Base-by-base conservation (phyloP, 2,888 invertebrate species). In the Cheilosia pagana region DNA sequence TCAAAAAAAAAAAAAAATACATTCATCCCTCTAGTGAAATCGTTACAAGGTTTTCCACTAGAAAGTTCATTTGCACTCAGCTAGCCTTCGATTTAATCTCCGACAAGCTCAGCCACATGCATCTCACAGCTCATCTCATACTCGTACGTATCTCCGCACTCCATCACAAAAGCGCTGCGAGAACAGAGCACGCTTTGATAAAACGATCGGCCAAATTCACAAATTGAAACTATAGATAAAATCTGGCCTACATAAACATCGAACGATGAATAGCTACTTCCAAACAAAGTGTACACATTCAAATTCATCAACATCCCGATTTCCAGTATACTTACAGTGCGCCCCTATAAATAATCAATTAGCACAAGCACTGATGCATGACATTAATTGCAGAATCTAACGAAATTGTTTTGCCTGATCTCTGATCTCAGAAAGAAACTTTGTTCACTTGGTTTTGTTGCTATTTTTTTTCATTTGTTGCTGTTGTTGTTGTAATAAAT, bases 361-460 rank as follows among this genome's bases (percentile, higher is more conserved):
- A 83, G 52, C 21, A 21, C 43, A 41, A 16, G 45, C 83, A 65
- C 83, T 65, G 70, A 75, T 79, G 83, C 83, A 79, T 83, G 83
- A 70, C 74, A 76, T 71, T 76, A 81, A 81, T 76, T 77, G 65
- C 70, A 74, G 41, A 79, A 74, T 12, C 35, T 83, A 83, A 75
- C 57, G 74, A 79, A 83, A 83, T 83, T 67, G 78, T 78, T 78
- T 72, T 78, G 43, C 19, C 25, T 68, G 74, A 79, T 79, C 83
- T 83, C 35, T 59, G 79, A 75, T 83, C 74, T 75, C 39, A 70
- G 48, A 43, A 65, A 63, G 31, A 35, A 35, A 35, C 52, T 19
- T 39, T 35, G 25, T 23, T 63, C 19, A 6, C 14, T 35, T 60
- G 41, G 25, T 16, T 53, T 1, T 25, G 2, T 5, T 14, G 19